Percentiles rank a stretch among this genome's conserved stretches.
These are phyloP conservation scores for Choreutis nemorana DNA, from an alignment of 2,888 invertebrate genomes.

Conservation along the genomic window DNA sequence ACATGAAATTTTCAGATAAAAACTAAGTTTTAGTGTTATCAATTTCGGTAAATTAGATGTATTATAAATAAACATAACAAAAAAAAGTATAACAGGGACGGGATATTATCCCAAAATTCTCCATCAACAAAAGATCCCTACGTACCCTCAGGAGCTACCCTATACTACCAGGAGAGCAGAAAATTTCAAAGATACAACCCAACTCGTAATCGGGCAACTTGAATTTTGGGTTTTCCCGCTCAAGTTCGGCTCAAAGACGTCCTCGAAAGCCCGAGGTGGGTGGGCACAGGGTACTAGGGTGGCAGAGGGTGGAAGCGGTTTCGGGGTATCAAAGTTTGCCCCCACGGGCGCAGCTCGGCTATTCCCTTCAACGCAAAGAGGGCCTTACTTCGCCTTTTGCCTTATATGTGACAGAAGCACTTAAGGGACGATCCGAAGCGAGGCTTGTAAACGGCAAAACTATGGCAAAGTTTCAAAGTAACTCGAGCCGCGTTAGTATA, in stretches of 20 bases:
- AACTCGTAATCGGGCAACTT: conserved; percentile 58
- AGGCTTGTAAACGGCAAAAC: too few species aligned
- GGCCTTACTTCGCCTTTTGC: conserved; percentile 61
- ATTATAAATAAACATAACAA: too few species aligned
- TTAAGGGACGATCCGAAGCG: conserved; percentile 64
- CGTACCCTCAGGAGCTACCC: too few species aligned
- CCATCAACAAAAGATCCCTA: too few species aligned
- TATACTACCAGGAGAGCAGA: conserved; percentile 42
- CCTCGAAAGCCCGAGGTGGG: conserved; percentile 58
- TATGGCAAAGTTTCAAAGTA: too few species aligned
- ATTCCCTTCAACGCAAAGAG: conserved; percentile 37
- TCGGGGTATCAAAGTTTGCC: conserved; percentile 59
- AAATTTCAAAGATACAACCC: conserved; percentile 58
- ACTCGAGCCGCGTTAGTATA: too few species aligned
- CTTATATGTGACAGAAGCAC: conserved; percentile 60
- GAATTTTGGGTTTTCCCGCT: conserved; percentile 62
- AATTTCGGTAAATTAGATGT: too few species aligned
- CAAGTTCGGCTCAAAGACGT: conserved; percentile 61
- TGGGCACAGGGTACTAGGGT: conserved; percentile 48
- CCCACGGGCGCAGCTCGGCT: conserved; percentile 43
- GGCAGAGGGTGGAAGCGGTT: conserved; percentile 33
- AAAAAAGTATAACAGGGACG: too few species aligned
- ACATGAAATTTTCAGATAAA: too few species aligned
- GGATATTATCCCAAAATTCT: too few species aligned
- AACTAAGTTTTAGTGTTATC: too few species aligned